Base-by-base conservation (phyloP, 2,888 invertebrate species). In the Plagiodera versicolora region DNA sequence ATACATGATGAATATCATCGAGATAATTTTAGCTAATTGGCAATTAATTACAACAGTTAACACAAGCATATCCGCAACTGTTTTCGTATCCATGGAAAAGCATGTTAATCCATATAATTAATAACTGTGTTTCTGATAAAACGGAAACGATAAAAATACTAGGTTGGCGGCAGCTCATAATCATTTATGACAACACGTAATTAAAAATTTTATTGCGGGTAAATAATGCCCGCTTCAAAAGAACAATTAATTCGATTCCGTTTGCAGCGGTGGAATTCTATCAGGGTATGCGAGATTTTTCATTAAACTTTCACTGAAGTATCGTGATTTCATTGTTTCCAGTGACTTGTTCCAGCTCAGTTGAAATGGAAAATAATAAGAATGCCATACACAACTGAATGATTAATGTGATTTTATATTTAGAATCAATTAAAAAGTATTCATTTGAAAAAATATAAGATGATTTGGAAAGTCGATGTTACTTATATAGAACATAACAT, bases 161-260 rank as follows among this genome's bases (percentile, higher is more conserved):
- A 44, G 28, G 17, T 19, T 45, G 55, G 45, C 55, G 20, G 18
- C 20, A 46, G 46, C 55, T 55, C 20, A 46, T 55, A 55, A 55
- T 55, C 55, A 20, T 55, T 55, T 45, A 45, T 55, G 55, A 45
- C 55, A 55, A 45, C 55, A 55, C 6, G 55, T 55, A 55, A 44
- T 55, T 55, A 55, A 55, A 55, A 45, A 28, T 45, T 44, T 46
- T 55, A 55, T 55, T 45, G 55, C 55, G 24, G 45, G 5, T 11
- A 11, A 32, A 32, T 32, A 11, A 11, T 9, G 32, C 11, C 11
- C 32, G 32, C 11, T 32, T 32, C 32, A 32, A 11, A 9, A 32
- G 32, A 32, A 2, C 32, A 32, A 32, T 32, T 32, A 32, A 32
- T 32, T 32, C 11, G 11, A 32, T 32, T 32, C 32, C 32, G 32